Conservation (phyloP, 2,113 vertebrate species). For the Erythrocebus patas region DNA sequence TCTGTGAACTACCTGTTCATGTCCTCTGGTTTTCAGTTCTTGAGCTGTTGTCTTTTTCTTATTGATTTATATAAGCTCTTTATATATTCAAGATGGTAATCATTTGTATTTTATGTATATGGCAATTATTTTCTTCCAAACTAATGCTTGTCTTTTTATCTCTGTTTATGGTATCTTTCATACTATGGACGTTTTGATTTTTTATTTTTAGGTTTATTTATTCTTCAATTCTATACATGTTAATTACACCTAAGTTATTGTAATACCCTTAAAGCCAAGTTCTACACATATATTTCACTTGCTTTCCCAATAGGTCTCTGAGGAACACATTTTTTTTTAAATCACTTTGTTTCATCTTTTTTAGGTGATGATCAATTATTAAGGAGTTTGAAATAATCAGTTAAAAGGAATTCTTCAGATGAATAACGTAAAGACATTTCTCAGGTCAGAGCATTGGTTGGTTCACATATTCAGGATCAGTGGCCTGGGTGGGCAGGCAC, state of each 20-base stretch:
- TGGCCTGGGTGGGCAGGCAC: neutral
- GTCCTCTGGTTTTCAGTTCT: neutral
- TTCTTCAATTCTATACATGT: neutral
- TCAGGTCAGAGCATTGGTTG: neutral
- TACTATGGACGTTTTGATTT: neutral
- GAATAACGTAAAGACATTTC: neutral
- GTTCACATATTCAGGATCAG: neutral
- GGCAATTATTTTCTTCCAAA: neutral
- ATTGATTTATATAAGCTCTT: neutral
- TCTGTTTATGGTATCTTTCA: neutral
- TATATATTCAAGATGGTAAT: neutral
- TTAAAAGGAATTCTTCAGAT: neutral
- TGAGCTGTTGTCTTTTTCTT: neutral
- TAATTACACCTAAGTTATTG: slow-evolving; percentile 8
- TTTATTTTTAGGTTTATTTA: neutral
- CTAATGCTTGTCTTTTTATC: neutral
- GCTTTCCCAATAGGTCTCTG: neutral
- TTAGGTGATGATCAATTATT: neutral
- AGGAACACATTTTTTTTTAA: neutral
- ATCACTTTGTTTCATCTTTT: neutral
- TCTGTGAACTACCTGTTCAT: neutral
- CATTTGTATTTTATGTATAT: neutral
- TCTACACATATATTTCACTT: neutral
- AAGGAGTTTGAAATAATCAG: neutral
- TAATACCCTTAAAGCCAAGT: slow-evolving; percentile 7